phyloP scores from a whole-genome alignment of 1,140 invertebrate species.

The Metaphire vulgaris region DNA sequence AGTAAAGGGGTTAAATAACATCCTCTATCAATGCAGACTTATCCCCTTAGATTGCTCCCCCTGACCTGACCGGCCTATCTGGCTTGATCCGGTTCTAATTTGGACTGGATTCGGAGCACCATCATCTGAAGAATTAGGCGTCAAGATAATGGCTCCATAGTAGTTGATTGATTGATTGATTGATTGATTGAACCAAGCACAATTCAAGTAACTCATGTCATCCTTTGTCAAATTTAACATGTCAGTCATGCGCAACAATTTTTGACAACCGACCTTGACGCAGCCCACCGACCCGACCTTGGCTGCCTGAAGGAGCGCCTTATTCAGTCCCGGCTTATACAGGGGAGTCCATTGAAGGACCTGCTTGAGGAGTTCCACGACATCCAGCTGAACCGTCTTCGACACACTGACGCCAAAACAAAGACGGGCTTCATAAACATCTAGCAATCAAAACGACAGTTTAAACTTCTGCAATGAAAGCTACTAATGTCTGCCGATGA shows the following conservation, averaged over 20 bases:
- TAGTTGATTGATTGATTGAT: neutral
- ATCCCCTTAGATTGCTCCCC: too few relatives aligned
- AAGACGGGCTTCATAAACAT: neutral
- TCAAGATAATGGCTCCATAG: too few relatives aligned
- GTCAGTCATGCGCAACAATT: too few relatives aligned
- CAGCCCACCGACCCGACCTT: constrained; percentile 29
- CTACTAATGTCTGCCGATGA: too few relatives aligned
- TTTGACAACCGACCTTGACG: constrained; percentile 27
- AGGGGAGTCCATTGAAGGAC: constrained; percentile 29
- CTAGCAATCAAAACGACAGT: neutral
- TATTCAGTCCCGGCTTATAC: constrained; percentile 28
- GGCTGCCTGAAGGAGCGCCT: constrained; percentile 28
- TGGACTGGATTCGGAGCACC: neutral
- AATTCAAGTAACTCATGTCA: too few relatives aligned
- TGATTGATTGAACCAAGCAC: constrained; percentile 3
- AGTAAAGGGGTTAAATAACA: too few relatives aligned
- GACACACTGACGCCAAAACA: too few relatives aligned
- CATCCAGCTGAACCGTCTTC: constrained; percentile 27
- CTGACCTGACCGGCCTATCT: too few relatives aligned
- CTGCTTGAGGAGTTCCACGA: constrained; percentile 29
- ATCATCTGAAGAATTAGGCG: neutral
- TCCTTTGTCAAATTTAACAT: too few relatives aligned
- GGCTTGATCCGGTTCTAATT: neutral
- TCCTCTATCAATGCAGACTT: too few relatives aligned
- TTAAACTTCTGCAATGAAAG: too few relatives aligned